Evolutionary conservation across 2,888 invertebrate genomes (phyloP).

Genomic region (Auanema sp.): DNA sequence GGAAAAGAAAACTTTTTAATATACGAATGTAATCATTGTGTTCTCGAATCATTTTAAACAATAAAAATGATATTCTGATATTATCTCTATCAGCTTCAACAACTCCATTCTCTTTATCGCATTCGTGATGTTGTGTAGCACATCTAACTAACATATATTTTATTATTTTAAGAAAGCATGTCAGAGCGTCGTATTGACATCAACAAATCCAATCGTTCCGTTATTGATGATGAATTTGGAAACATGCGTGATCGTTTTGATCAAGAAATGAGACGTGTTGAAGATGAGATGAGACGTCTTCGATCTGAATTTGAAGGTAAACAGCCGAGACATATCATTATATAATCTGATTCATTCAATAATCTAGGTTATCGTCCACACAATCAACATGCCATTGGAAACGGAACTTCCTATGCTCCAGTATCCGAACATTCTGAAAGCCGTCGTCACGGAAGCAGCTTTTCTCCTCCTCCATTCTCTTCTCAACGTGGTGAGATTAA

Average conservation of each 20-base stretch:
- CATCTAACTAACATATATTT: no score
- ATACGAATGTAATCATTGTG: no score
- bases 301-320: conserved; percentile 62
- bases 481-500: conserved; percentile 27
- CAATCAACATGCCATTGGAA: conserved; percentile 32
- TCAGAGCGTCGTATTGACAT: conserved; percentile 61
- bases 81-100: no score
- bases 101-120: no score
- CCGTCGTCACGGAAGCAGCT: conserved; percentile 24
- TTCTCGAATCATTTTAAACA: no score
- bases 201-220: conserved; percentile 55
- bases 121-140: no score
- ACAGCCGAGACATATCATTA: neutral
- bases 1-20: no score
- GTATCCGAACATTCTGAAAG: conserved; percentile 33
- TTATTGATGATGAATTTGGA: conserved; percentile 84
- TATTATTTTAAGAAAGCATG: conserved; percentile 24
- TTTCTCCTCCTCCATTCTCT: conserved; percentile 35
- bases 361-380: conserved; percentile 2
- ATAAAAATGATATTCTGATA: no score
- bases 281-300: conserved; percentile 82
- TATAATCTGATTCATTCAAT: neutral
- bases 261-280: conserved; percentile 92
- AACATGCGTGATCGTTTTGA: conserved; percentile 83
- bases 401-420: conserved; percentile 30